Conservation (phyloP, 2,888 invertebrate genomes). For the Copidosoma aretas region DNA sequence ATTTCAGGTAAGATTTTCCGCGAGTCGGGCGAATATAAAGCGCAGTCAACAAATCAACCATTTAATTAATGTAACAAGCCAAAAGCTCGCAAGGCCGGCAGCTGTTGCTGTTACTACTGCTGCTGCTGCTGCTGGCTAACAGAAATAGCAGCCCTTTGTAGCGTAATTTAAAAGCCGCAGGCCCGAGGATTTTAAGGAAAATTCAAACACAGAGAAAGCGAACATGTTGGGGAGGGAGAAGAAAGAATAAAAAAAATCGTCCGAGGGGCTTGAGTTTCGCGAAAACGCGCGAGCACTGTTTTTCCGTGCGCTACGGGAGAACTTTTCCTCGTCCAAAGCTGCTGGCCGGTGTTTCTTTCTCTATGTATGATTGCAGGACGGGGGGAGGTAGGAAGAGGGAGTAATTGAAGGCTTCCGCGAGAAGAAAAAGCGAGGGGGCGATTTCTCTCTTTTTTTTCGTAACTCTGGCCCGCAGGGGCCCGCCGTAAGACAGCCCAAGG, state of each 20-base stretch:
- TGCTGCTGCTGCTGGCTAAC: too few relatives aligned
- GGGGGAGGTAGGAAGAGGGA: not conserved
- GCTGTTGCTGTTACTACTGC: too few relatives aligned
- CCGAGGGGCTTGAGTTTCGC: conserved; percentile 22
- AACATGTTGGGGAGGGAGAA: not conserved
- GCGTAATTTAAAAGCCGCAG: conserved; percentile 14
- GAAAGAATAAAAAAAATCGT: conserved; percentile 23
- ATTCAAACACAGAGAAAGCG: not conserved
- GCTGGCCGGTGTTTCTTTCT: conserved; percentile 1
- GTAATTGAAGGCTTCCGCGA: conserved; percentile 31
- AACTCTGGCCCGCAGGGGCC: conserved; percentile 16
- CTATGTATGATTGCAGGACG: not conserved
- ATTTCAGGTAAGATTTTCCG: not conserved
- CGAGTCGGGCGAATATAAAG: not conserved
- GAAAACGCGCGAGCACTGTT: conserved; percentile 16
- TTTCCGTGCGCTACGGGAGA: conserved; percentile 3
- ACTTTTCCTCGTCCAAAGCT: conserved; percentile 11
- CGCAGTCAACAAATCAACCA: not conserved
- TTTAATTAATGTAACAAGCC: conserved; percentile 13
- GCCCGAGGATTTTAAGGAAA: not conserved
- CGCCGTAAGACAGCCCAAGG: conserved; percentile 9
- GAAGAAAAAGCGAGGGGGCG: too few relatives aligned
- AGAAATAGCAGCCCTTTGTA: not conserved
- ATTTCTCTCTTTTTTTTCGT: not conserved
- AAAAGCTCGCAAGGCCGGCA: not conserved